A percentile compares a stretch with the other conserved stretches of the same genome.
Evolutionary conservation across 2,797 vertebrate genomes (phyloP).

Genomic region (Mus minutoides): DNA sequence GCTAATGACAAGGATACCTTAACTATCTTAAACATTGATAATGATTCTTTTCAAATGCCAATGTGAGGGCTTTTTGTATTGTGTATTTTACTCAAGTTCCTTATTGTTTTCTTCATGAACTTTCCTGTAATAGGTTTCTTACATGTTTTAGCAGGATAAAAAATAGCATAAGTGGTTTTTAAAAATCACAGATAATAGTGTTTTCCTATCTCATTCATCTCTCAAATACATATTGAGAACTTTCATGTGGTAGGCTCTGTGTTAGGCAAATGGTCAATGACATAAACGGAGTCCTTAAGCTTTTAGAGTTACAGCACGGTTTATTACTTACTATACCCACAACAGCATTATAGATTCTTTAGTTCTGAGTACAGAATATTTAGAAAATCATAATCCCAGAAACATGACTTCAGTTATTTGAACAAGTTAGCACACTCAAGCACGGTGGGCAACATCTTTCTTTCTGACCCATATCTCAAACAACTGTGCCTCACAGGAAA

Average conservation of each 20-base stretch:
- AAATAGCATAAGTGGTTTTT: neutral
- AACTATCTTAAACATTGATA: constrained; percentile 16
- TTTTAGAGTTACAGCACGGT: neutral
- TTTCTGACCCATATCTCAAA: constrained; percentile 12
- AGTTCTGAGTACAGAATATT: constrained; percentile 6
- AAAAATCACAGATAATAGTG: neutral
- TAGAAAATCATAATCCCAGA: neutral
- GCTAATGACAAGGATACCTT: neutral
- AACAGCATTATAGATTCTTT: neutral
- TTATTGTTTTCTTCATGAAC: neutral
- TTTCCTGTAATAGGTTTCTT: neutral
- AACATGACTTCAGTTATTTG: neutral
- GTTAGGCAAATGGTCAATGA: neutral
- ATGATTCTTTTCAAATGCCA: constrained; percentile 4
- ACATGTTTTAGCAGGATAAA: constrained; percentile 25
- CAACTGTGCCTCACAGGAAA: neutral
- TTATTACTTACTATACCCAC: neutral
- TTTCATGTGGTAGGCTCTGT: neutral
- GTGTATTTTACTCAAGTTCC: neutral
- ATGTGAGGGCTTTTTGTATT: neutral
- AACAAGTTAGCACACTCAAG: neutral
- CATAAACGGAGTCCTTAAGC: neutral
- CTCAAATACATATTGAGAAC: neutral
- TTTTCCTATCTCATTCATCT: constrained; percentile 11
- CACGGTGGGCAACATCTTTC: neutral